Evolutionary conservation across 2,113 vertebrate species (phyloP), one percentile per base, ranked within the genome.

Genomic region (Hylia prasina): DNA sequence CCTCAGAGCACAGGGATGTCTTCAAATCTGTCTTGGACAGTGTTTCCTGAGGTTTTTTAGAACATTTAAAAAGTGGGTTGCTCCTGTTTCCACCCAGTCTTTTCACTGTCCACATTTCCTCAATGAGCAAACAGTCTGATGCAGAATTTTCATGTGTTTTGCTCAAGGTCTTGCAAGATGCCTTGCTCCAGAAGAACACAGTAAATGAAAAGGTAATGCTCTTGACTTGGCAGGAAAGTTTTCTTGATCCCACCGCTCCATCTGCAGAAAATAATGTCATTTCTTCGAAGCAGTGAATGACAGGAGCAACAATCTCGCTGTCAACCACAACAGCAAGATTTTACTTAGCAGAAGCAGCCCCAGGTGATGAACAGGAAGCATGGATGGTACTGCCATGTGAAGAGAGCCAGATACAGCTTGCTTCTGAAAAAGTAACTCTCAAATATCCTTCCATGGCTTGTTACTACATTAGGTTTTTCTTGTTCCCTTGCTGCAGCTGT

Each of bases 401-500:
- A 82, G 37, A 48, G 33, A 69, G 66, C 20, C 28, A 87, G 45
- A 69, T 12, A 33, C 9, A 48, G 75, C 19, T 50, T 65, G n/a
- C 25, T 91, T 70, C 87, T 44, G 64, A 73, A 76, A 65, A 56
- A 57, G 6, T 30, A 72, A 40, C 65, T 40, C 80, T 70, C 35
- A 86, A 91, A 82, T 60, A 70, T 4, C 58, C 58, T 89, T 82
- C 90, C 69, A 5, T 30, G n/a, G 15, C 15, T 85, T 90, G n/a
- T 72, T 93, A 68, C 47, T 75, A 60, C 40, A 53, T 68, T 48
- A 89, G 70, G 56, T 51, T 80, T 83, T 93, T 90, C 86, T 91
- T 90, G 63, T 47, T 94, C 63, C 51, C 82, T 84, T 92, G 70
- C 71, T 69, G 60, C 83, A 97, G 89, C 96, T 93, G 95, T 71